A percentile compares a stretch with the other conserved stretches of the same genome.
These are phyloP conservation scores for Aldabrachelys gigantea DNA, from an alignment of 2,113 vertebrate species.

Conservation along the genomic window DNA sequence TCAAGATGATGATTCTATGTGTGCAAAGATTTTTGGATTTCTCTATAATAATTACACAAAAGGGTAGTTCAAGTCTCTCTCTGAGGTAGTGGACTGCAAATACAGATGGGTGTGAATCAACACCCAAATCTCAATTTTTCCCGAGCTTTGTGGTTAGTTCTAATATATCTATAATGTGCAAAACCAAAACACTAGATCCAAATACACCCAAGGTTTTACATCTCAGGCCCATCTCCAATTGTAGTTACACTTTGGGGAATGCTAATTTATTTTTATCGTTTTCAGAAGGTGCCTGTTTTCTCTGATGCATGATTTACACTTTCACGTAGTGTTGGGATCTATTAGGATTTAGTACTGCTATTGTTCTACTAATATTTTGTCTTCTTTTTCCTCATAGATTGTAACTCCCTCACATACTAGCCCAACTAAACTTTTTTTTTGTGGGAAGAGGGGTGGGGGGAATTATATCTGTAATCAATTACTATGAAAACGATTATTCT, in stretches of 20 bases:
- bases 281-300: constrained; percentile 2
- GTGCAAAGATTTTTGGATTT: not conserved
- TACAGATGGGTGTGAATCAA: not conserved
- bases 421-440: too few species aligned
- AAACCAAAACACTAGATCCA: constrained; percentile 10
- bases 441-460: too few species aligned
- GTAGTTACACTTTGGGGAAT: constrained; percentile 24
- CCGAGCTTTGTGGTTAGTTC: constrained; percentile 25
- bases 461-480: too few species aligned
- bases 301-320: constrained; percentile 35
- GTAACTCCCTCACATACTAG: too few species aligned
- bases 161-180: constrained; percentile 21
- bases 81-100: constrained; percentile 1
- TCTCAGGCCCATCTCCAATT: constrained; percentile 4
- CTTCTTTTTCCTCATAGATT: too few species aligned
- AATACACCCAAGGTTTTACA: not conserved
- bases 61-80: not conserved
- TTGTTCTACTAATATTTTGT: not conserved
- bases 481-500: too few species aligned
- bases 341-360: constrained; percentile 28
- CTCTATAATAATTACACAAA: not conserved
- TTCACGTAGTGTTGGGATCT: constrained; percentile 16
- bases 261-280: constrained; percentile 2
- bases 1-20: not conserved
- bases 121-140: not conserved